A percentile compares a stretch with the other conserved stretches of the same genome.
Conservation (phyloP, 2,888 invertebrate species). For the Oxytorus armatus region DNA sequence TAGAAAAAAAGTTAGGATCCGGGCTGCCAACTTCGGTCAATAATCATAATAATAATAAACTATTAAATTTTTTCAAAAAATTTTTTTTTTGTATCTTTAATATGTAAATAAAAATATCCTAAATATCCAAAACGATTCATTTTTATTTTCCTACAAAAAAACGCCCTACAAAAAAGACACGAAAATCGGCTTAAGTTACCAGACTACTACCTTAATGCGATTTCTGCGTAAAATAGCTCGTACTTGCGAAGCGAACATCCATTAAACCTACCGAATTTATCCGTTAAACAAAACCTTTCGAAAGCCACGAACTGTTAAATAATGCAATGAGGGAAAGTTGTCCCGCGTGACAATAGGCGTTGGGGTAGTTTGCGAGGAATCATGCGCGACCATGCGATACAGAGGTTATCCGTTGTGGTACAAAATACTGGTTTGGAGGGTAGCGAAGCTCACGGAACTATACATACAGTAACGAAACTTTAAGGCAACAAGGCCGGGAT, state of each 20-base stretch:
- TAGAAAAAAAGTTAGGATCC: too few relatives aligned
- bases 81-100: too few relatives aligned
- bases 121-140: too few relatives aligned
- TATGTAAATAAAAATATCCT: too few relatives aligned
- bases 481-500: conserved; percentile 44
- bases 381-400: conserved; percentile 7
- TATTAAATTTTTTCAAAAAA: too few relatives aligned
- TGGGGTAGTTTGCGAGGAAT: background rate
- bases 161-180: too few relatives aligned
- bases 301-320: background rate
- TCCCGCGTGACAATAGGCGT: conserved; percentile 10
- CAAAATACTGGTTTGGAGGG: background rate
- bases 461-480: conserved; percentile 32
- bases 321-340: conserved; percentile 22
- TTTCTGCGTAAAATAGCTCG: background rate
- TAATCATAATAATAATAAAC: too few relatives aligned
- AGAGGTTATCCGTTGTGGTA: conserved; percentile 12
- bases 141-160: too few relatives aligned
- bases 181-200: too few relatives aligned
- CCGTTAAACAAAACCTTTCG: background rate
- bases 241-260: background rate
- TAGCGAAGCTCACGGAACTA: conserved; percentile 34
- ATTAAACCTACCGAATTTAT: background rate
- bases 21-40: too few relatives aligned
- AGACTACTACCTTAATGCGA: background rate